Evolutionary conservation across 2,113 vertebrate species (phyloP).

Genomic region (cat (Felis catus)): F.catus_Fca126_mat1.0 CM031429.1:32749501-32750000

Average conservation of each 20-base stretch:
- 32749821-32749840: not conserved
- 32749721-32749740: not conserved
- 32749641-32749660: not conserved
- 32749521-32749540: not conserved
- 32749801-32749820: not conserved
- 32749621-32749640: not conserved
- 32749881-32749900: not conserved
- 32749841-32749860: not conserved
- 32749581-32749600: not conserved
- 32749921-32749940: too few relatives aligned
- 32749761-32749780: not conserved
- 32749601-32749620: not conserved
- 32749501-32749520: not conserved
- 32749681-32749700: not conserved
- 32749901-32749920: not conserved
- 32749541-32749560: not conserved
- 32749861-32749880: not conserved
- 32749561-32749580: not conserved
- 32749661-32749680: not conserved
- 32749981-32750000: too few relatives aligned
- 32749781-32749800: not conserved
- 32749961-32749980: too few relatives aligned
- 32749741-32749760: not conserved
- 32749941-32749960: too few relatives aligned
- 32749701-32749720: not conserved